phyloP scores from a whole-genome alignment of 2,888 invertebrate species.

The Cataglyphis cursor region DNA sequence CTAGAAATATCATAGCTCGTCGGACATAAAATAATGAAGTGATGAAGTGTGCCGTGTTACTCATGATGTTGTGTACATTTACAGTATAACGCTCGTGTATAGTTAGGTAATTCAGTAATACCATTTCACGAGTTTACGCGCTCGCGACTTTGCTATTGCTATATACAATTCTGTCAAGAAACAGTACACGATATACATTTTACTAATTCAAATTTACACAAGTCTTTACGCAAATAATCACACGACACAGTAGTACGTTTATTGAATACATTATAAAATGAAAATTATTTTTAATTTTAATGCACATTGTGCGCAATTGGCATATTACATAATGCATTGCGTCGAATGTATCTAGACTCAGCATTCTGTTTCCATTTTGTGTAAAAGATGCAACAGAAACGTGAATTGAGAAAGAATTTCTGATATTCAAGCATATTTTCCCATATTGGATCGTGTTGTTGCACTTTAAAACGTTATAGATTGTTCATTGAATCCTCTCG shows the following conservation, averaged over 20 bases:
- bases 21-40: constrained; percentile 51
- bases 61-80: constrained; percentile 16
- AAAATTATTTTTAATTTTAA: constrained; percentile 28
- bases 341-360: constrained; percentile 28
- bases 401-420: constrained; percentile 16
- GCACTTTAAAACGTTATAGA: constrained; percentile 33
- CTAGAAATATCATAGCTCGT: constrained; percentile 36
- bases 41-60: constrained; percentile 34
- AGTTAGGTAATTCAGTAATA: constrained; percentile 46
- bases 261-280: not conserved
- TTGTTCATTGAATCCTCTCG: constrained; percentile 29
- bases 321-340: not conserved
- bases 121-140: constrained; percentile 45
- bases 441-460: constrained; percentile 18
- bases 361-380: constrained; percentile 35
- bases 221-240: constrained; percentile 11
- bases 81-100: constrained; percentile 16
- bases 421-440: constrained; percentile 49
- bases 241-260: not conserved
- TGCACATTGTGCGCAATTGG: not conserved
- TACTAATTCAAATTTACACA: constrained; percentile 35
- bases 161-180: constrained; percentile 20
- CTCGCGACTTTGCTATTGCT: constrained; percentile 40
- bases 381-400: constrained; percentile 7
- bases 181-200: constrained; percentile 10